phyloP scores from a whole-genome alignment of 2,113 vertebrate species.

The Struthio camelus region DNA sequence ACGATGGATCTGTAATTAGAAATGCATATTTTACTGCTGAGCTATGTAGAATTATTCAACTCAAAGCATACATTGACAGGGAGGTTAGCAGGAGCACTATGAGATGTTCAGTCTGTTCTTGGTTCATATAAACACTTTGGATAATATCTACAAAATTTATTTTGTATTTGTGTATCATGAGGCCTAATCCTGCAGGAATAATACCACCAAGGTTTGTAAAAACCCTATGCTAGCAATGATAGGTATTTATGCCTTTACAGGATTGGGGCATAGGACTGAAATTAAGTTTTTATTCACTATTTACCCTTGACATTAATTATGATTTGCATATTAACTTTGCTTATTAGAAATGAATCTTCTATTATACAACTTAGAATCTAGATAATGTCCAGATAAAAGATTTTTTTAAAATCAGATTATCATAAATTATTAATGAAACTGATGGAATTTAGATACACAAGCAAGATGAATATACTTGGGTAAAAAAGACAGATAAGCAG shows the following conservation, averaged over 20 bases:
- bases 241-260: neutral
- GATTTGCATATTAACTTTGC: neutral
- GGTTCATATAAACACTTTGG: neutral
- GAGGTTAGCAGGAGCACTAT: neutral
- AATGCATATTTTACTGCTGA: neutral
- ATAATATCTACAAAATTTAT: neutral
- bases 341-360: neutral
- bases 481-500: neutral
- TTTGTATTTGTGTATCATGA: neutral
- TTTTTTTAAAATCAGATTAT: neutral
- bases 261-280: neutral
- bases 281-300: neutral
- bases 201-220: neutral
- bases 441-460: neutral
- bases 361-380: neutral
- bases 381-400: neutral
- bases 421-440: neutral
- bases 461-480: neutral
- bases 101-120: neutral
- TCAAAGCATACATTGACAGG: neutral
- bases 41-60: neutral
- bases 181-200: neutral
- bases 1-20: neutral
- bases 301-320: neutral
- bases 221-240: neutral